Evolutionary conservation across 1,140 invertebrate species (phyloP).

Genomic region (Frieseomelitta varia): DNA sequence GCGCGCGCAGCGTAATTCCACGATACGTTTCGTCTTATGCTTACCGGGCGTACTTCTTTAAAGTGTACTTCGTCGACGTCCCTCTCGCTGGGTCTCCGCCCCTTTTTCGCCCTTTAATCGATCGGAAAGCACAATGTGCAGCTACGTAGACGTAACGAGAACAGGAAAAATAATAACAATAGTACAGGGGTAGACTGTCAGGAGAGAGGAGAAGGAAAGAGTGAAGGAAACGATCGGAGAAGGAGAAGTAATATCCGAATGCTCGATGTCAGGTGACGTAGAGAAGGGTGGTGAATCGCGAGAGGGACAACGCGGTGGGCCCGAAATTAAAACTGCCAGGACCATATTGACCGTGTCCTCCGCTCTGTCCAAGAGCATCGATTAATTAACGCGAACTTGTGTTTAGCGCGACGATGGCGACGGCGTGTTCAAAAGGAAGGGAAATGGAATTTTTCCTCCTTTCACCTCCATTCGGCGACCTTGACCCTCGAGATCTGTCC

Average conservation of each 20-base stretch:
- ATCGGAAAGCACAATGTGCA: neutral
- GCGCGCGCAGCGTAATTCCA: conserved; percentile 22
- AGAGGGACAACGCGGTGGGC: conserved; percentile 45
- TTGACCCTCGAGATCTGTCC: conserved; percentile 45
- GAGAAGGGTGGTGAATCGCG: neutral
- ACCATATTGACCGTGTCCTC: conserved; percentile 69
- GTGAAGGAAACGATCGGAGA: neutral
- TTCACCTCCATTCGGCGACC: conserved; percentile 16
- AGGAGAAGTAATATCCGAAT: neutral
- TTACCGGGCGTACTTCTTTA: conserved; percentile 37
- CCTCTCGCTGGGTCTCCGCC: conserved; percentile 6
- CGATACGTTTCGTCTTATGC: conserved; percentile 57
- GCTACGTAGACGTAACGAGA: too few relatives aligned
- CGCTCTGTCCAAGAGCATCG: conserved; percentile 53
- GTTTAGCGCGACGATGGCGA: conserved; percentile 53
- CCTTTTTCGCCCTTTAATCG: neutral
- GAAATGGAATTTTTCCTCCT: neutral
- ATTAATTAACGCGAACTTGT: conserved; percentile 67
- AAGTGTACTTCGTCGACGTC: conserved; percentile 15
- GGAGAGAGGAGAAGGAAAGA: neutral
- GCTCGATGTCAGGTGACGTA: neutral
- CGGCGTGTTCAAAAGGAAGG: conserved; percentile 5
- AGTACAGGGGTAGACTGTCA: neutral
- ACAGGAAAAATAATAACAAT: neutral
- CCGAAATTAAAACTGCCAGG: conserved; percentile 62